Conservation (phyloP, 1,140 invertebrate species). For the Drosophila asahinai region DNA sequence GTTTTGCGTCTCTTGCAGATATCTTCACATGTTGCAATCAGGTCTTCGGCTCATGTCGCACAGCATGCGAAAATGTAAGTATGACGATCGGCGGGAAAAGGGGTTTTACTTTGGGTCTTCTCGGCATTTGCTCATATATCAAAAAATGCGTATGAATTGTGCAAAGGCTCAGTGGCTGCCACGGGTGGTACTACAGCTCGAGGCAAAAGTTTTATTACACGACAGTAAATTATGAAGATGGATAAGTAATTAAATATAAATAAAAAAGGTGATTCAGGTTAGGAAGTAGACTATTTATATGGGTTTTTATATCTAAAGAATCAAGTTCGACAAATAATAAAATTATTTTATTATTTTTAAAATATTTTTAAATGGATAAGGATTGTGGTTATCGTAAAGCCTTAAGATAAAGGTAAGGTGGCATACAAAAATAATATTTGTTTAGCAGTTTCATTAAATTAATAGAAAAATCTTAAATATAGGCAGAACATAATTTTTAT, state of each 20-base stretch:
- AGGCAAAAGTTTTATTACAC: conserved; percentile 4
- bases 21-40: conserved; percentile 82
- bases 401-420: too few relatives aligned
- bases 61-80: conserved; percentile 84
- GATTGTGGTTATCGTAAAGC: too few relatives aligned
- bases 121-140: conserved; percentile 36
- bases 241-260: background rate
- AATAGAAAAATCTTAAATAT: background rate
- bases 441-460: background rate
- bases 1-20: conserved; percentile 68
- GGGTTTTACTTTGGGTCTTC: background rate
- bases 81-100: conserved; percentile 11
- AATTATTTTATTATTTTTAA: too few relatives aligned
- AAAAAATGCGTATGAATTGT: conserved; percentile 31
- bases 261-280: background rate
- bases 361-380: too few relatives aligned
- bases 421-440: background rate
- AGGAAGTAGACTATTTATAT: background rate
- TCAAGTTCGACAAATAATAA: background rate
- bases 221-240: background rate
- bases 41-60: conserved; percentile 83
- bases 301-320: background rate
- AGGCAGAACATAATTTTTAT: too few relatives aligned
- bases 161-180: conserved; percentile 13
- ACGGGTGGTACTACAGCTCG: conserved; percentile 18